phyloP scores from a whole-genome alignment of 1,140 invertebrate genomes.

The Sogatella furcifera region DNA sequence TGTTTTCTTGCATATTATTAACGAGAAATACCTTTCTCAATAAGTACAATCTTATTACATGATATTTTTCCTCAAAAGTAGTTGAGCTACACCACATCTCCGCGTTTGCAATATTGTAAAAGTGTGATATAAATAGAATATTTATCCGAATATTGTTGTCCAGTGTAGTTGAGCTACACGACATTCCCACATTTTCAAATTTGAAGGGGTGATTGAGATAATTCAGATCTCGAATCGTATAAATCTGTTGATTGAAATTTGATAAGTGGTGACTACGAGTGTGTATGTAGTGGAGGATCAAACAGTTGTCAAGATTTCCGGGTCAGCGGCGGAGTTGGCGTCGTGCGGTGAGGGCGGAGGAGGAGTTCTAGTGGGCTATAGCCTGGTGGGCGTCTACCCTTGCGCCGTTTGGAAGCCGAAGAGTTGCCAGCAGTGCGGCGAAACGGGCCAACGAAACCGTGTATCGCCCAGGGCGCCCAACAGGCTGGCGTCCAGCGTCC shows the following conservation, averaged over 20 bases:
- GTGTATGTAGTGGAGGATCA: neutral
- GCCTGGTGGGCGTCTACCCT: constrained; percentile 43
- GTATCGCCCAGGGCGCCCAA: neutral
- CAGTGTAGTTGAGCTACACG: neutral
- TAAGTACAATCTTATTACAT: too few relatives aligned
- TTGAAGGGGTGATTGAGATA: too few relatives aligned
- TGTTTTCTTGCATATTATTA: too few relatives aligned
- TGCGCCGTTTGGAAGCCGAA: constrained; percentile 40
- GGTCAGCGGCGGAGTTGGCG: constrained; percentile 10
- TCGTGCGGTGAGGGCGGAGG: constrained; percentile 11
- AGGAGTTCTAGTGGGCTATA: constrained; percentile 35
- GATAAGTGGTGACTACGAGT: neutral
- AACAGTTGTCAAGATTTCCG: constrained; percentile 21
- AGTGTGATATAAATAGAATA: too few relatives aligned
- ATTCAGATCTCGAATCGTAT: neutral
- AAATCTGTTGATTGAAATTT: neutral
- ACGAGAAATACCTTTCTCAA: too few relatives aligned
- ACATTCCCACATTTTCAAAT: neutral
- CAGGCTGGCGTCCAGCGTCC: neutral
- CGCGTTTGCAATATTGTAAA: neutral
- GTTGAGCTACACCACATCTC: neutral
- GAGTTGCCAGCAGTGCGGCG: constrained; percentile 17
- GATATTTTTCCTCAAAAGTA: too few relatives aligned
- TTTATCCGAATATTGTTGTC: too few relatives aligned
- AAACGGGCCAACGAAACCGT: constrained; percentile 26